phyloP scores from a whole-genome alignment of 2,888 invertebrate species.

The Molanna angustata region DNA sequence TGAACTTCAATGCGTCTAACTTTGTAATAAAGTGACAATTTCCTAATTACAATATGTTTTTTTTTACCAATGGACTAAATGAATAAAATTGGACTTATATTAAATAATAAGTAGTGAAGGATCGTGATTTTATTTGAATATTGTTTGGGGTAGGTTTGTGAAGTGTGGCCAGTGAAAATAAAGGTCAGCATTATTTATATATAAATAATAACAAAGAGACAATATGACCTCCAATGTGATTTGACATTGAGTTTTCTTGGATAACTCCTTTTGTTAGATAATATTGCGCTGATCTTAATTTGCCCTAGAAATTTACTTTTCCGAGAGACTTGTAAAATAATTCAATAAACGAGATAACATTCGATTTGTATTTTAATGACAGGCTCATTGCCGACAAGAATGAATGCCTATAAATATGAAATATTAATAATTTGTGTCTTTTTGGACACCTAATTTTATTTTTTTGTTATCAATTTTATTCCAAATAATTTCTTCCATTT shows the following conservation, averaged over 20 bases:
- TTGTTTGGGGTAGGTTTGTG: slow-evolving; percentile 15
- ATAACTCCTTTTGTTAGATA: slow-evolving; percentile 11
- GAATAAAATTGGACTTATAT: slow-evolving; percentile 1
- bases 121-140: slow-evolving; percentile 19
- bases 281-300: slow-evolving; percentile 1
- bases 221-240: slow-evolving; percentile 13
- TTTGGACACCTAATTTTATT: background rate
- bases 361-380: slow-evolving; percentile 8
- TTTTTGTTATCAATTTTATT: slow-evolving; percentile 15
- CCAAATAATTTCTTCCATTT: slow-evolving; percentile 20
- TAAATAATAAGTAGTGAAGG: slow-evolving; percentile 16
- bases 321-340: slow-evolving; percentile 15
- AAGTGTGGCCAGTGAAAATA: slow-evolving; percentile 29
- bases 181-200: slow-evolving; percentile 28
- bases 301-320: slow-evolving; percentile 6
- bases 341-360: slow-evolving; percentile 1
- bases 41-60: slow-evolving; percentile 13
- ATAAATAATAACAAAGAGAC: slow-evolving; percentile 1
- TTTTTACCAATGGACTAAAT: slow-evolving; percentile 20
- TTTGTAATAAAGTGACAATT: slow-evolving; percentile 15
- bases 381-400: slow-evolving; percentile 6
- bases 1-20: slow-evolving; percentile 7
- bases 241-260: slow-evolving; percentile 14
- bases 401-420: slow-evolving; percentile 8
- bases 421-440: slow-evolving; percentile 5